Conservation (phyloP, 1,140 invertebrate genomes). For the Centruroides sculpturatus region DNA sequence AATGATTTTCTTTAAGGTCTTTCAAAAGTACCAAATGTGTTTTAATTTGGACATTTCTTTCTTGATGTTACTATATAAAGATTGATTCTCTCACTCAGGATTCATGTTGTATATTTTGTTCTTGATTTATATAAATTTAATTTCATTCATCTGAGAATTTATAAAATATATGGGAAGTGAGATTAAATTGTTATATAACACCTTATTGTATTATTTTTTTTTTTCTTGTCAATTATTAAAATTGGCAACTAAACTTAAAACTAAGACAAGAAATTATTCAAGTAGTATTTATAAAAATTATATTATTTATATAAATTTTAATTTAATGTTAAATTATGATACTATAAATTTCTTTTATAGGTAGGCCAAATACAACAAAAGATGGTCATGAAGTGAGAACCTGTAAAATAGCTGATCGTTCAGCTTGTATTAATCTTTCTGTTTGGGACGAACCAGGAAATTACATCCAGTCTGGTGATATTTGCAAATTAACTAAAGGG, state of each 20-base stretch:
- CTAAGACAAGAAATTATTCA: neutral
- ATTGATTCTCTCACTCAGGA: too few species aligned
- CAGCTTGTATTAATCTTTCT: slow-evolving; percentile 82
- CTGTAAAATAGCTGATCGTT: slow-evolving; percentile 81
- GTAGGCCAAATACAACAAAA: slow-evolving; percentile 68
- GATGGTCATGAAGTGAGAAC: slow-evolving; percentile 70
- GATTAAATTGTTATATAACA: too few species aligned
- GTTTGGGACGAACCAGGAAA: slow-evolving; percentile 91
- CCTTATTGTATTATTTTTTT: too few species aligned
- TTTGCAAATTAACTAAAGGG: slow-evolving; percentile 69
- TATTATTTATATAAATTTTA: neutral
- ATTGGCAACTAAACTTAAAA: neutral
- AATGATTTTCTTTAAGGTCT: too few species aligned
- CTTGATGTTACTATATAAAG: too few species aligned
- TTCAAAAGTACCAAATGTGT: too few species aligned
- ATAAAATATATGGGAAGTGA: too few species aligned
- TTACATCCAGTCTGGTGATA: slow-evolving; percentile 72
- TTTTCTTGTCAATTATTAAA: neutral
- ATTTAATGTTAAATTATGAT: neutral
- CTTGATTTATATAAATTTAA: too few species aligned
- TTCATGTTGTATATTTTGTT: too few species aligned
- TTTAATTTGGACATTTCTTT: too few species aligned
- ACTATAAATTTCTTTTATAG: slow-evolving; percentile 17
- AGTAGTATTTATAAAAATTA: neutral
- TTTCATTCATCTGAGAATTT: too few species aligned